A percentile compares a stretch with the other conserved stretches of the same genome.
Evolutionary conservation across 2,888 invertebrate genomes (phyloP).

Genomic region (Plagodis dolabraria): DNA sequence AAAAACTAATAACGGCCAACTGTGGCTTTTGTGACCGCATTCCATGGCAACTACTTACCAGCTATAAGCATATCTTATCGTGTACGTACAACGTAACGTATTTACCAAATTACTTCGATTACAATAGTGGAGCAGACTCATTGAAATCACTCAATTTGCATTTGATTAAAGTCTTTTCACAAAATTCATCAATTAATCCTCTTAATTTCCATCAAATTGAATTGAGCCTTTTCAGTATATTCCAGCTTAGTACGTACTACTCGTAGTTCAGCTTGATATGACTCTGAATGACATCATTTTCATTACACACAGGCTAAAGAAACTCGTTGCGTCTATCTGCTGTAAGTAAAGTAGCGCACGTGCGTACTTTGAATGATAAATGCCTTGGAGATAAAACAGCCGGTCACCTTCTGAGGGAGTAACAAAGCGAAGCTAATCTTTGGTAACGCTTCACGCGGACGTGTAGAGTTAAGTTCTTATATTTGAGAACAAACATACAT

Average conservation of each 20-base stretch:
- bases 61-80: constrained; percentile 18
- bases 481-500: constrained; percentile 50
- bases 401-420: constrained; percentile 52
- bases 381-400: constrained; percentile 54
- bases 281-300: constrained; percentile 37
- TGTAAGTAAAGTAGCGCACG: constrained; percentile 39
- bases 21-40: constrained; percentile 32
- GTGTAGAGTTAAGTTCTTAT: constrained; percentile 39
- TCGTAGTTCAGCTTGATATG: constrained; percentile 26
- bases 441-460: constrained; percentile 58
- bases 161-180: constrained; percentile 5
- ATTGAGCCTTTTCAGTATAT: constrained; percentile 26
- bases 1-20: constrained; percentile 59
- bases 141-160: constrained; percentile 11
- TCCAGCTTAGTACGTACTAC: constrained; percentile 6
- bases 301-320: constrained; percentile 35
- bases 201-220: constrained; percentile 29
- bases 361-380: constrained; percentile 56
- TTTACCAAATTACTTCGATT: constrained; percentile 24
- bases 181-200: constrained; percentile 6
- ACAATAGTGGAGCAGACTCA: constrained; percentile 6
- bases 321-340: constrained; percentile 21
- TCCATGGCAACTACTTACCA: constrained; percentile 13
- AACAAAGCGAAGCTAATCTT: constrained; percentile 58
- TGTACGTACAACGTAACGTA: constrained; percentile 16